These are phyloP conservation scores for Silvanus unidentatus DNA, from an alignment of 2,888 invertebrate genomes.

Conservation along the genomic window DNA sequence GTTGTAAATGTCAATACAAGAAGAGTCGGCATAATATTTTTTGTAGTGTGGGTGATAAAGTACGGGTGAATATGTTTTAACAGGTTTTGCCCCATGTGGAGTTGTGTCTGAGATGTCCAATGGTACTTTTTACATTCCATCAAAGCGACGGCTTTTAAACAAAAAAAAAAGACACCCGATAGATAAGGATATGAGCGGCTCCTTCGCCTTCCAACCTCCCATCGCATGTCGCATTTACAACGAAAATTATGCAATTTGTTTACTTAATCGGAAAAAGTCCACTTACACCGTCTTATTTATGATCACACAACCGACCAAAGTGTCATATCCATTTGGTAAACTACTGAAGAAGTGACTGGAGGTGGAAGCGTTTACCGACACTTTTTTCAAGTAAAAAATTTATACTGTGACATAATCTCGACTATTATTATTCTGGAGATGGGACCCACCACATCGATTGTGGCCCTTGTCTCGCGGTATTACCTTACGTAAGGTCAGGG, in stretches of 20 bases:
- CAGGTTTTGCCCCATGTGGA: slow-evolving; percentile 8
- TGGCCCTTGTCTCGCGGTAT: slow-evolving; percentile 29
- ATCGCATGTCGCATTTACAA: not conserved
- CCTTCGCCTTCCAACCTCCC: too few relatives aligned
- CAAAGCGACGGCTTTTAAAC: not conserved
- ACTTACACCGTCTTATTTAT: too few relatives aligned
- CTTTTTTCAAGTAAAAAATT: too few relatives aligned
- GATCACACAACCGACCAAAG: too few relatives aligned
- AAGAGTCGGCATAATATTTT: slow-evolving; percentile 10
- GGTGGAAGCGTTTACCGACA: too few relatives aligned
- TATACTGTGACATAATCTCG: slow-evolving; percentile 31
- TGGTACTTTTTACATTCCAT: slow-evolving; percentile 3
- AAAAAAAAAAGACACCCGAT: too few relatives aligned
- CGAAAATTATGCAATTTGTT: not conserved
- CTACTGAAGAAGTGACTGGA: too few relatives aligned
- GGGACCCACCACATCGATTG: slow-evolving; percentile 34
- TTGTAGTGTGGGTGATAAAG: slow-evolving; percentile 14
- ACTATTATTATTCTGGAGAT: slow-evolving; percentile 18
- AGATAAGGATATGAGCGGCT: too few relatives aligned
- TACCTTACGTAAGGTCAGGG: slow-evolving; percentile 36
- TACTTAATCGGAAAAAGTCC: not conserved
- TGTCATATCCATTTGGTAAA: too few relatives aligned
- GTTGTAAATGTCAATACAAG: slow-evolving; percentile 17
- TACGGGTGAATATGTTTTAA: slow-evolving; percentile 6
- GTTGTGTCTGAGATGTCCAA: slow-evolving; percentile 8